Evolutionary conservation across 2,797 vertebrate genomes (phyloP).

Genomic region (Cuculus canorus): DNA sequence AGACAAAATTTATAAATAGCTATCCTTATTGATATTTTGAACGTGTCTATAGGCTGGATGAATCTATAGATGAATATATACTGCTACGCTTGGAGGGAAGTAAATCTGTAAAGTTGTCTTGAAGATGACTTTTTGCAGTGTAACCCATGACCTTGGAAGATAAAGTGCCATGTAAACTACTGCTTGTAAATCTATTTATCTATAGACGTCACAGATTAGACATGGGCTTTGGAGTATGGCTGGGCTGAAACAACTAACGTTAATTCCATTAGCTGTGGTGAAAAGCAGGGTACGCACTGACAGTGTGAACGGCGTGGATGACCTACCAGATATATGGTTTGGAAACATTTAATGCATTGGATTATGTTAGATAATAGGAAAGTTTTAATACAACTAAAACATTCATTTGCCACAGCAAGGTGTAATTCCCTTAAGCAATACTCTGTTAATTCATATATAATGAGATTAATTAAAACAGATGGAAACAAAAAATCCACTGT

Average conservation of each 20-base stretch:
- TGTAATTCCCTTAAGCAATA: neutral
- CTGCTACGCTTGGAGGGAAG: rapidly evolving
- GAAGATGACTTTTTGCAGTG: neutral
- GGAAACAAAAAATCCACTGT: neutral
- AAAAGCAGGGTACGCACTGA: conserved; percentile 25
- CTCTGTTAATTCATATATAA: neutral
- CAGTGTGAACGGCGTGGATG: neutral
- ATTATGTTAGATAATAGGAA: conserved; percentile 3
- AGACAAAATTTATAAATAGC: neutral
- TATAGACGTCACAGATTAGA: conserved; percentile 50
- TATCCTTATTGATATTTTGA: neutral
- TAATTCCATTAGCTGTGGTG: conserved; percentile 59
- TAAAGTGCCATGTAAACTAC: neutral
- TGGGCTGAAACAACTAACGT: conserved; percentile 48
- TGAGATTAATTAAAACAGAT: neutral
- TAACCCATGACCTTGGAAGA: conserved; percentile 37
- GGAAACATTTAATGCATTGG: conserved; percentile 34
- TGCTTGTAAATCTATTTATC: conserved; percentile 63
- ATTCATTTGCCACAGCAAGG: neutral
- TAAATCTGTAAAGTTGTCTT: neutral
- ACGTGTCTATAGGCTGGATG: neutral
- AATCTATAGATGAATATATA: neutral
- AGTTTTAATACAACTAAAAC: neutral
- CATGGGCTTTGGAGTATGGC: conserved; percentile 23
- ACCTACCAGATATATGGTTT: conserved; percentile 31